phyloP scores from a whole-genome alignment of 92 coral and sea anemone genomes.

The Zoanthus sociatus region DNA sequence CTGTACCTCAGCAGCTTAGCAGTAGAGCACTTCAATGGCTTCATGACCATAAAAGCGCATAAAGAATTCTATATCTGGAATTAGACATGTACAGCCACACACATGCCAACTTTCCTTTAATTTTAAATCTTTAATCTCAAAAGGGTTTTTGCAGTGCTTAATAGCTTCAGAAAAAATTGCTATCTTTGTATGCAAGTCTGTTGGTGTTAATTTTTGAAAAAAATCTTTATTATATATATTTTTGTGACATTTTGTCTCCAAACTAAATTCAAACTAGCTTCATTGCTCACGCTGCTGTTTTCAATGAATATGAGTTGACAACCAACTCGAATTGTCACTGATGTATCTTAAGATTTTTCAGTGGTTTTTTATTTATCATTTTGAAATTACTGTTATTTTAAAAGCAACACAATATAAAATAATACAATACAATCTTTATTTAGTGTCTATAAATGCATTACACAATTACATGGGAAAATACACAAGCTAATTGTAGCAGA shows the following conservation, averaged over 20 bases:
- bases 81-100: slow-evolving; percentile 8
- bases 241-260: background rate
- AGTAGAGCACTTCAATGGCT: slow-evolving; percentile 1
- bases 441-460: no score
- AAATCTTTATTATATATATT: slow-evolving; percentile 1
- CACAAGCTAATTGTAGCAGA: no score
- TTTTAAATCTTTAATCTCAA: background rate
- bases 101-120: background rate
- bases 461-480: no score
- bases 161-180: slow-evolving; percentile 6
- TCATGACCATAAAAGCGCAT: slow-evolving; percentile 2
- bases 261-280: slow-evolving; percentile 1
- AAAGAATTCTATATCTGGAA: background rate
- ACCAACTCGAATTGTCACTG: no score
- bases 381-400: no score
- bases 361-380: no score
- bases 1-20: background rate
- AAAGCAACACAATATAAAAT: no score
- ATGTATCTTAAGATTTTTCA: no score
- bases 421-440: no score
- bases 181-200: slow-evolving; percentile 10
- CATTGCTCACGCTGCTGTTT: slow-evolving; percentile 6
- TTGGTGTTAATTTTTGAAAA: background rate
- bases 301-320: background rate
- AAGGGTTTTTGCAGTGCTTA: slow-evolving; percentile 2